phyloP scores from a whole-genome alignment of 2,888 invertebrate species.

The Phorcus lineatus region DNA sequence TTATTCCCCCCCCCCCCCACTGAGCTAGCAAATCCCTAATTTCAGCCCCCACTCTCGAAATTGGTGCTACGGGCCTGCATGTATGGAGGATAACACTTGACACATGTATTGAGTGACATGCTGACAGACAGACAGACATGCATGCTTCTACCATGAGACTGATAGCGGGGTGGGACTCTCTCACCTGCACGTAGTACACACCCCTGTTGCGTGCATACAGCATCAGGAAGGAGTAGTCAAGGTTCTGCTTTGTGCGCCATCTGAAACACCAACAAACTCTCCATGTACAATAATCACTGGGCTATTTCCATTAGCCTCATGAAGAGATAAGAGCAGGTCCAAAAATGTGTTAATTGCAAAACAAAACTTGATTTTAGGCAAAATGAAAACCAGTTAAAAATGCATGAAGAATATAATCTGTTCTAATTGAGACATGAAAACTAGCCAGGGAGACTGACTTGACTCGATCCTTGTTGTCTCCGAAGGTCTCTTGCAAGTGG shows the following conservation, averaged over 20 bases:
- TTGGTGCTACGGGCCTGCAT: too few relatives aligned
- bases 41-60: too few relatives aligned
- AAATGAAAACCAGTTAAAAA: too few relatives aligned
- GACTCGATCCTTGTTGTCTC: conserved; percentile 87
- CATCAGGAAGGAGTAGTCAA: conserved; percentile 96
- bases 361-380: neutral
- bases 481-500: conserved; percentile 85
- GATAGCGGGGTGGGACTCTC: neutral
- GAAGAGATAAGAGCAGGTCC: too few relatives aligned
- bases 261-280: conserved; percentile 49
- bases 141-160: neutral
- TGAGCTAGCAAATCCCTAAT: too few relatives aligned
- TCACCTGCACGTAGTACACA: conserved; percentile 85
- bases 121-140: neutral
- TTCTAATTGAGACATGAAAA: neutral
- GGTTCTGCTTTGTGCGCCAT: conserved; percentile 96
- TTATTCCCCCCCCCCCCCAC: too few relatives aligned
- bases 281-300: too few relatives aligned
- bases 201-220: conserved; percentile 92
- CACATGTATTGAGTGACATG: too few relatives aligned
- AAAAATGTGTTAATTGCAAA: too few relatives aligned
- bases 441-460: conserved; percentile 57
- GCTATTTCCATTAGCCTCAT: too few relatives aligned
- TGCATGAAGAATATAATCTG: neutral
- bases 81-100: too few relatives aligned